Evolutionary conservation across 2,888 invertebrate genomes (phyloP), one percentile per base, ranked within the genome.

Genomic region (Eupsilia transversa): DNA sequence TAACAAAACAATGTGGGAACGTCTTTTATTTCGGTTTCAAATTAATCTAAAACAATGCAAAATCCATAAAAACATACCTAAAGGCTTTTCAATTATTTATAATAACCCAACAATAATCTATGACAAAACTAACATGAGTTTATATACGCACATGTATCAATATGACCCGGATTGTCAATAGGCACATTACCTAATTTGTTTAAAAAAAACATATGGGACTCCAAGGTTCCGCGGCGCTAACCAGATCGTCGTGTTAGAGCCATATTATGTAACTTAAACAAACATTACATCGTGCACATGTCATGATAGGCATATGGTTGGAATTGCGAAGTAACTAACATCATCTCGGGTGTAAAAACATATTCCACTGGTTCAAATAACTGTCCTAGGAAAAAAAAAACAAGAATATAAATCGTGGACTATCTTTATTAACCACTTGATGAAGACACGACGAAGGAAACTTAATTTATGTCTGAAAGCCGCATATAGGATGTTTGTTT

Each of bases 181-280:
- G 92, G 90, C 89, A 90, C 91, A 92, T 94, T 94, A 93, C 94
- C 93, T 93, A 95, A 95, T 94, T 94, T 94, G 95, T 94, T 92
- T 92, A 92, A 94, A 94, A 91, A 57, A 90, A 82, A 75, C 94
- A 94, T 92, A 94, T 94, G 93, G 89, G 89, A 83, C 79, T 77
- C 84, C 94, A 94, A 94, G 94, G 94, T 84, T 88, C 59, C 77
- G 80, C 66, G 76, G 79, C 79, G 88, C 87, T 89, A 89, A 89
- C 86, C 80, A 81, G 80, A 68, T 68, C 73, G 72, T 78, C 82
- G 82, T 80, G 80, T 66, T 79, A 80, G 68, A 76, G 74, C 75
- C 72, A 75, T 74, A 68, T 80, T 77, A 84, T 82, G 78, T 80
- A 80, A 84, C 64, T 80, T 82, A 73, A 71, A 79, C 76, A 83